Percentiles rank a stretch among this genome's conserved stretches.
Conservation (phyloP, 1,140 invertebrate genomes). For the Dreissena rostriformis region DNA sequence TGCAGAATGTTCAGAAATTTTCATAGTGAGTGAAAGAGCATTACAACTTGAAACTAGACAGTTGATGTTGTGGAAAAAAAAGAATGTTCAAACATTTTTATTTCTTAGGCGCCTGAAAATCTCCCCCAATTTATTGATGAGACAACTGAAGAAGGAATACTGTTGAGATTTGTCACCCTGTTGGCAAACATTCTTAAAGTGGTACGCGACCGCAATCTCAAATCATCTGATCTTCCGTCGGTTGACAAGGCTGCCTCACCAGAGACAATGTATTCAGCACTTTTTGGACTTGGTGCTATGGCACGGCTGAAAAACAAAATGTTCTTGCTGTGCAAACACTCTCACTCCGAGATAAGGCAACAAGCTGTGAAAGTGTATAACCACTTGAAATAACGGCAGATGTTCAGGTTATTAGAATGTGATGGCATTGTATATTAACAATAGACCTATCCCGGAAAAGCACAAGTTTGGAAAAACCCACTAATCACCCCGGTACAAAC, state of each 20-base stretch:
- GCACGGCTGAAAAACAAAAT: constrained; percentile 82
- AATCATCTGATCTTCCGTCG: constrained; percentile 82
- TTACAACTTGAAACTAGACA: no score
- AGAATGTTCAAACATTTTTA: constrained; percentile 5
- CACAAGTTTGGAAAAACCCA: no score
- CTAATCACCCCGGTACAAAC: no score
- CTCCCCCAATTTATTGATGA: constrained; percentile 82
- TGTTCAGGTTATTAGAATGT: no score
- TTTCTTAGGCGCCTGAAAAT: constrained; percentile 82
- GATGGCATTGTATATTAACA: no score
- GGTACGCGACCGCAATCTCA: constrained; percentile 80
- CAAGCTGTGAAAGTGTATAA: constrained; percentile 78
- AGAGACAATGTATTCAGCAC: constrained; percentile 84
- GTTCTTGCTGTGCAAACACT: constrained; percentile 82
- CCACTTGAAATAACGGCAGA: constrained; percentile 25
- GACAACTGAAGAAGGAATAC: constrained; percentile 82
- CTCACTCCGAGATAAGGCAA: constrained; percentile 82
- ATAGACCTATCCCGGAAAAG: no score
- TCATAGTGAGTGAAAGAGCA: no score
- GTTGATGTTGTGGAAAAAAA: no score
- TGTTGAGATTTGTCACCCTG: constrained; percentile 83
- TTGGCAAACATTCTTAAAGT: constrained; percentile 83
- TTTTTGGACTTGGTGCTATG: constrained; percentile 82
- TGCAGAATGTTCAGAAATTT: no score
- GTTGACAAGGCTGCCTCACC: constrained; percentile 85